These are phyloP conservation scores for Denticeps clupeoides DNA, from an alignment of 2,797 vertebrate species.

Conservation along the genomic window DNA sequence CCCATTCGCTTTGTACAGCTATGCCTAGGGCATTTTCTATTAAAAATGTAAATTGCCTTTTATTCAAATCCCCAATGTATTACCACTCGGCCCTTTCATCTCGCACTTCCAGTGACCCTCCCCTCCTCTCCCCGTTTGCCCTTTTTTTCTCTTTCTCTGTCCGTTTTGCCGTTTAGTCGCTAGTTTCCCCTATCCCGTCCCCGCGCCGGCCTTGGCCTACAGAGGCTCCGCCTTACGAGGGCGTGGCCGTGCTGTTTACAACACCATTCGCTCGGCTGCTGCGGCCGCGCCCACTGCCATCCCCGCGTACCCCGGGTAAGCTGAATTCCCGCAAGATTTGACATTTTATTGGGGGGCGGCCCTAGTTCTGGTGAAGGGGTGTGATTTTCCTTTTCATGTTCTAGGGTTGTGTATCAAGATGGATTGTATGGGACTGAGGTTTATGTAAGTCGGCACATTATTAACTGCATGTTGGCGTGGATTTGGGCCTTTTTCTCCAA, in stretches of 20 bases:
- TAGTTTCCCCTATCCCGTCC: conserved; percentile 67
- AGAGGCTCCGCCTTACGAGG: conserved; percentile 61
- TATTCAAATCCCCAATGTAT: too few species aligned
- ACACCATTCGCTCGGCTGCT: conserved; percentile 62
- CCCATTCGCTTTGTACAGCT: too few species aligned
- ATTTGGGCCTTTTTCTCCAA: neutral
- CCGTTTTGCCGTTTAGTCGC: conserved; percentile 58
- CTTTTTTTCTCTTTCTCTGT: neutral
- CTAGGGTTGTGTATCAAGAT: conserved; percentile 68
- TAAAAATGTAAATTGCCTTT: too few species aligned
- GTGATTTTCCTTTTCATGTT: conserved; percentile 3
- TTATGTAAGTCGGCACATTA: conserved; percentile 49
- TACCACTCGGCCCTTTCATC: neutral
- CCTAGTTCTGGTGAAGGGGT: neutral
- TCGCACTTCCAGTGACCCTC: neutral
- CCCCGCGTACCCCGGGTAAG: conserved; percentile 63
- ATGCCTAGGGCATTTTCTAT: too few species aligned
- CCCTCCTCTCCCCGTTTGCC: neutral
- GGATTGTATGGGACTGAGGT: conserved; percentile 66
- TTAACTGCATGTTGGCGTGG: neutral
- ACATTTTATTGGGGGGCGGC: too few species aligned
- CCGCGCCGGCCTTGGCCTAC: conserved; percentile 62
- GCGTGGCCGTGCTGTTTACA: conserved; percentile 66
- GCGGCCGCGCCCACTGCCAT: conserved; percentile 56
- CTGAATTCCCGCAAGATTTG: neutral